These are phyloP conservation scores for Phallusia fumigata DNA, from an alignment of 23 tunicate genomes.

Conservation along the genomic window DNA sequence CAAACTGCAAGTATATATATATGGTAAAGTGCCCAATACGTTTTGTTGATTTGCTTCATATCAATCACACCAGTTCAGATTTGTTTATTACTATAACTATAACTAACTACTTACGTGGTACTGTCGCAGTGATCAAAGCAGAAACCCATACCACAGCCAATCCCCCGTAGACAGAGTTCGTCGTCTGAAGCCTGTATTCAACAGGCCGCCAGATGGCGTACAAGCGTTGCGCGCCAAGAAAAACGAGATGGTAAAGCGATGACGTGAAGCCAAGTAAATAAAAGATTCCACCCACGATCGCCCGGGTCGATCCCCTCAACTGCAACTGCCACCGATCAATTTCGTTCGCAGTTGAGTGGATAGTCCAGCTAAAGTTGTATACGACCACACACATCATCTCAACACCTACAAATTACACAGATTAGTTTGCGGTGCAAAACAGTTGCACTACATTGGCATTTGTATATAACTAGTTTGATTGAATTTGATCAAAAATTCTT, in stretches of 20 bases:
- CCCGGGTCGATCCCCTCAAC: background rate
- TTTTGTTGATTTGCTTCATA: too few relatives aligned
- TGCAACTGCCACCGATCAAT: background rate
- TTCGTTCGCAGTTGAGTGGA: background rate
- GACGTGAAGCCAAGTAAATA: background rate
- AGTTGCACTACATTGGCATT: too few relatives aligned
- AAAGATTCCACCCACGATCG: background rate
- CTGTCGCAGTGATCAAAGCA: background rate
- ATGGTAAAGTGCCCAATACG: too few relatives aligned
- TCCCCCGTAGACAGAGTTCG: background rate
- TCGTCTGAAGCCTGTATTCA: background rate
- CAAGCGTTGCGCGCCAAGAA: constrained; percentile 3
- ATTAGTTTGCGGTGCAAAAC: too few relatives aligned
- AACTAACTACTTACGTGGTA: background rate
- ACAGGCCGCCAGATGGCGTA: background rate
- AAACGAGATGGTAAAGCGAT: constrained; percentile 11
- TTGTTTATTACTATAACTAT: too few relatives aligned
- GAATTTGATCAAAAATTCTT: too few relatives aligned
- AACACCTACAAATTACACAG: constrained; percentile 23
- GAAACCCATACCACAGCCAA: background rate
- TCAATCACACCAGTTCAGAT: too few relatives aligned
- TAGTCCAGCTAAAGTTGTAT: background rate
- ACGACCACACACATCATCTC: constrained; percentile 13
- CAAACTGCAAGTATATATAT: too few relatives aligned
- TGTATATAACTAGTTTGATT: too few relatives aligned